phyloP scores from a whole-genome alignment of 2,797 vertebrate species.

The Pangasius djambal region DNA sequence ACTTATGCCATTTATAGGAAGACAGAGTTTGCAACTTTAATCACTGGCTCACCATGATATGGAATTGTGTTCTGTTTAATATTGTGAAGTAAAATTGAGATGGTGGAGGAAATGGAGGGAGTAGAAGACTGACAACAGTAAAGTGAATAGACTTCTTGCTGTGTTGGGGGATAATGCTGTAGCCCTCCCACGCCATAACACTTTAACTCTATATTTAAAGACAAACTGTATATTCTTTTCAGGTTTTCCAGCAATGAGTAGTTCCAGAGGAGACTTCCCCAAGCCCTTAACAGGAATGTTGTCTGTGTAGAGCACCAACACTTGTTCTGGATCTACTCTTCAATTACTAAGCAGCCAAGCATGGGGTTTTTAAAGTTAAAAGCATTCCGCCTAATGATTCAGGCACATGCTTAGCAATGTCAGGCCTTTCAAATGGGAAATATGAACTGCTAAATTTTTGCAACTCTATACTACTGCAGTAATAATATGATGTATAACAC shows the following conservation, averaged over 20 bases:
- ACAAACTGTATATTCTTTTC: neutral
- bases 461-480: neutral
- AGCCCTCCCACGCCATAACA: neutral
- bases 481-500: neutral
- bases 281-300: neutral
- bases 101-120: conserved; percentile 14
- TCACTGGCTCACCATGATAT: conserved; percentile 4
- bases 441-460: neutral
- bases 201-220: conserved; percentile 5
- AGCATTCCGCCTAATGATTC: conserved; percentile 70
- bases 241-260: neutral
- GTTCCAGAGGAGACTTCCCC: conserved; percentile 2
- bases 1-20: neutral
- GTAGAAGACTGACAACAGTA: neutral
- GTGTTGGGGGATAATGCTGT: neutral
- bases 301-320: conserved; percentile 48
- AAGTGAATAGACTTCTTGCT: neutral
- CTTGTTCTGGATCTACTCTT: conserved; percentile 71
- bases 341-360: conserved; percentile 74
- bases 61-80: conserved; percentile 14
- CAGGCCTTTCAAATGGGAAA: conserved; percentile 36
- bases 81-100: conserved; percentile 26
- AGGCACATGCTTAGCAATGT: conserved; percentile 51
- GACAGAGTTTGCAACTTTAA: neutral
- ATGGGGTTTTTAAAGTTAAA: conserved; percentile 68